Base-by-base conservation (phyloP, 2,888 invertebrate species). In the Listrodromus nycthemerus region DNA sequence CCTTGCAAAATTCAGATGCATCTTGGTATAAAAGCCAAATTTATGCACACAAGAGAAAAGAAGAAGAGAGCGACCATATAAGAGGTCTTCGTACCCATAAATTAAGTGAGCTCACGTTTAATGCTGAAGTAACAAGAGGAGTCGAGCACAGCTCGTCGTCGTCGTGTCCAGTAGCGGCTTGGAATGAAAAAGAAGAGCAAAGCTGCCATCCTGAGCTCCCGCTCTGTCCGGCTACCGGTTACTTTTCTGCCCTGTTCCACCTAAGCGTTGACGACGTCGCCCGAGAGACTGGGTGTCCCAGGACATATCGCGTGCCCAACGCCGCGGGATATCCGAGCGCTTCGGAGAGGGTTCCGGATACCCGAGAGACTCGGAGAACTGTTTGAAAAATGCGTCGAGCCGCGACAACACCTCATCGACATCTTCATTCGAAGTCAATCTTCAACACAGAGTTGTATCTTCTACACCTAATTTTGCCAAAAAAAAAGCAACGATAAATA, bases 271-370 rank as follows among this genome's bases (percentile, higher is more conserved):
- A 30, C 66, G 66, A 58, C 58, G 45, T 41, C 21, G 58, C 21
- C 45, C 21, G 19, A 67, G 58, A 70, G 50, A 66, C 50, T 48
- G n/a, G 10, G 61, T 63, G 65, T 71, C 71, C 65, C 48, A 58
- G 58, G 71, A 65, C 58, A 76, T 24, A 87, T 88, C 88, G 88
- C 89, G 88, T 89, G 88, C 85, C 86, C 84, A 74, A 85, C 89
- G 82, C 89, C 82, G 86, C 87, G 87, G 89, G 89, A 84, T 87
- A 83, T 83, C 87, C 74, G 61, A 58, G 80, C 61, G 61, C 74
- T 37, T 48, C 76, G 37, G 37, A 41, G 48, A 70, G 73, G 13
- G 30, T 24, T 69, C 27, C 76, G 58, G 19, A 77, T 77, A 66
- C 67, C 67, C 76, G 67, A 41, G 73, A 73, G 66, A 67, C 73